Evolutionary conservation across 2,797 vertebrate genomes (phyloP).

Genomic region (Allobates femoralis): DNA sequence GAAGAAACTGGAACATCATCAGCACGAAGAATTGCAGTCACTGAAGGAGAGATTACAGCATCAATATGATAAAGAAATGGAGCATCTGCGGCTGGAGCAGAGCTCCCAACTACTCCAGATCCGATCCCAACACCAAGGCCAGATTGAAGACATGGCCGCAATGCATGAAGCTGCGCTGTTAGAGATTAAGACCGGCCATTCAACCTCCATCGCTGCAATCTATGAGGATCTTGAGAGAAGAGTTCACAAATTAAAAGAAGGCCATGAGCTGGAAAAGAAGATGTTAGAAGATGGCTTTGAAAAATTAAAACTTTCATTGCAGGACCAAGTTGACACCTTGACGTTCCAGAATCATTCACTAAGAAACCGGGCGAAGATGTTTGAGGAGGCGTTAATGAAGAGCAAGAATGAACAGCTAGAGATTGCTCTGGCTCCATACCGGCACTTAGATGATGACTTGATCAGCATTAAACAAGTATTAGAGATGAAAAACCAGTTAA

Average conservation of each 20-base stretch:
- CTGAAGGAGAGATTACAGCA: conserved; percentile 83
- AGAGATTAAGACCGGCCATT: conserved; percentile 85
- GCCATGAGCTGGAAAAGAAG: conserved; percentile 90
- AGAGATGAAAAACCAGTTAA: conserved; percentile 97
- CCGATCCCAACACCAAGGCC: conserved; percentile 79
- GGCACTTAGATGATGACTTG: conserved; percentile 93
- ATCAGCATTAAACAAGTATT: conserved; percentile 93
- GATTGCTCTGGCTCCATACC: conserved; percentile 90
- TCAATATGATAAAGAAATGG: conserved; percentile 74
- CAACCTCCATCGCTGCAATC: conserved; percentile 79
- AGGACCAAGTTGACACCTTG: conserved; percentile 97
- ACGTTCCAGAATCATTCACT: conserved; percentile 95
- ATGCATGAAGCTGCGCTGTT: conserved; percentile 81
- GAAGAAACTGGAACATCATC: conserved; percentile 79
- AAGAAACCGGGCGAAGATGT: conserved; percentile 90
- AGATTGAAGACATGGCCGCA: conserved; percentile 89
- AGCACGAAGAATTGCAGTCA: conserved; percentile 82
- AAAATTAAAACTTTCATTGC: conserved; percentile 82
- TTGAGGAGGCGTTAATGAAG: conserved; percentile 92
- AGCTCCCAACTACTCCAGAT: conserved; percentile 78
- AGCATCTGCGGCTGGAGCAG: conserved; percentile 80
- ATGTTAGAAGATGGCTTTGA: conserved; percentile 90
- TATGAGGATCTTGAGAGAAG: conserved; percentile 87
- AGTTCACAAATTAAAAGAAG: conserved; percentile 87
- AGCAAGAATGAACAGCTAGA: conserved; percentile 93